Evolutionary conservation across 2,113 vertebrate species (phyloP).

Genomic region (Glaucomys volans): DNA sequence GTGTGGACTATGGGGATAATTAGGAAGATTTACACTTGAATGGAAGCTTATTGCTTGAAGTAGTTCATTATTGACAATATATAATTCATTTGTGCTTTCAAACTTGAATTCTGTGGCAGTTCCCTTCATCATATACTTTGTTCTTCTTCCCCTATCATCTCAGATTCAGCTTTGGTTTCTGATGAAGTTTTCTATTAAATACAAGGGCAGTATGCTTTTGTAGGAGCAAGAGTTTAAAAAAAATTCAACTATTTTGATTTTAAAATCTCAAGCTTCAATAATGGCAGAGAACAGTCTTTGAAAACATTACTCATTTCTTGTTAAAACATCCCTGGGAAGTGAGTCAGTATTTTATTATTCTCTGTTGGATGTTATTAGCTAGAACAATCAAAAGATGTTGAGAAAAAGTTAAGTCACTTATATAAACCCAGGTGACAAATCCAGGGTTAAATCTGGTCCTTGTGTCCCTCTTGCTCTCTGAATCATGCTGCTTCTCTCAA

Average conservation of each 20-base stretch:
- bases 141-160: not conserved
- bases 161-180: not conserved
- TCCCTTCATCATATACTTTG: not conserved
- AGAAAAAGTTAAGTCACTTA: conserved; percentile 13
- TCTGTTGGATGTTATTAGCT: conserved; percentile 16
- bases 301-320: conserved; percentile 56
- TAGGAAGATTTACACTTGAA: conserved; percentile 1
- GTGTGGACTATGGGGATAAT: not conserved
- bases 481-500: not conserved
- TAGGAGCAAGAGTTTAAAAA: conserved; percentile 36
- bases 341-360: conserved; percentile 57
- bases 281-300: conserved; percentile 41
- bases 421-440: not conserved
- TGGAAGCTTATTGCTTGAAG: not conserved
- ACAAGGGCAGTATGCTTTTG: not conserved
- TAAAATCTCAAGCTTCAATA: conserved; percentile 57
- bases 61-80: not conserved
- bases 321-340: conserved; percentile 46
- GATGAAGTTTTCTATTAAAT: not conserved
- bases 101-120: not conserved
- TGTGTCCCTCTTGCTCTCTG: not conserved
- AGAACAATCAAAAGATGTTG: conserved; percentile 10
- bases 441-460: not conserved
- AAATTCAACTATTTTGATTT: conserved; percentile 58
- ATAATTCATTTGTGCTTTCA: not conserved